phyloP scores from a whole-genome alignment of 1,140 invertebrate species.

The Caerostris extrusa region DNA sequence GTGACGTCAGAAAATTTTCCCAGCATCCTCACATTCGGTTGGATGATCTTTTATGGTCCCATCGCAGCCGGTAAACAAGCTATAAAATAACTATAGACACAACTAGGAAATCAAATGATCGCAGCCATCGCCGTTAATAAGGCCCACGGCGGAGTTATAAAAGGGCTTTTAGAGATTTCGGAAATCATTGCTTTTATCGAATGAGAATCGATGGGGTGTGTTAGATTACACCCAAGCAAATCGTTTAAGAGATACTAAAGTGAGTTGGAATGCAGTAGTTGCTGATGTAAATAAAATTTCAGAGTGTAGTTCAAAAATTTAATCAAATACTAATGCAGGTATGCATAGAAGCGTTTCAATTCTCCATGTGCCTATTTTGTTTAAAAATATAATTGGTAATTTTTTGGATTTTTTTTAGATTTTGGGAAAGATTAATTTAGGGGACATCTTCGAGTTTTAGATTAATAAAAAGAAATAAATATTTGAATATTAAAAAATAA shows the following conservation, averaged over 20 bases:
- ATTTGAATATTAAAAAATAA: no score
- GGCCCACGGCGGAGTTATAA: conserved; percentile 11
- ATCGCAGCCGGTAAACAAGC: conserved; percentile 66
- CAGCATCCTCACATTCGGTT: neutral
- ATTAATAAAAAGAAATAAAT: no score
- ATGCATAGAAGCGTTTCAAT: no score
- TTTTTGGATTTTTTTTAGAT: neutral
- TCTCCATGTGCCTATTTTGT: no score
- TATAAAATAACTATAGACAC: conserved; percentile 65
- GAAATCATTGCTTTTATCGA: conserved; percentile 12
- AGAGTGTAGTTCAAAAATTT: neutral
- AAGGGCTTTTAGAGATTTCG: conserved; percentile 20
- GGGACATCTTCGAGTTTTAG: no score
- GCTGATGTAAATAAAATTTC: neutral
- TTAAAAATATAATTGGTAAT: neutral
- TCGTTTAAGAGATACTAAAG: neutral
- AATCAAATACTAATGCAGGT: neutral
- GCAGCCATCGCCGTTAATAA: conserved; percentile 9
- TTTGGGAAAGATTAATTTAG: neutral
- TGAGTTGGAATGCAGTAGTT: neutral
- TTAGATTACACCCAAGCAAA: neutral
- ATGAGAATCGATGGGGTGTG: neutral
- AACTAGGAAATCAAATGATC: conserved; percentile 26
- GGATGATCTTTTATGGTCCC: conserved; percentile 37
- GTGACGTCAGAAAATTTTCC: conserved; percentile 16